Base-by-base conservation (phyloP, 2,797 vertebrate species). In the Epinephelus malabaricus region DNA sequence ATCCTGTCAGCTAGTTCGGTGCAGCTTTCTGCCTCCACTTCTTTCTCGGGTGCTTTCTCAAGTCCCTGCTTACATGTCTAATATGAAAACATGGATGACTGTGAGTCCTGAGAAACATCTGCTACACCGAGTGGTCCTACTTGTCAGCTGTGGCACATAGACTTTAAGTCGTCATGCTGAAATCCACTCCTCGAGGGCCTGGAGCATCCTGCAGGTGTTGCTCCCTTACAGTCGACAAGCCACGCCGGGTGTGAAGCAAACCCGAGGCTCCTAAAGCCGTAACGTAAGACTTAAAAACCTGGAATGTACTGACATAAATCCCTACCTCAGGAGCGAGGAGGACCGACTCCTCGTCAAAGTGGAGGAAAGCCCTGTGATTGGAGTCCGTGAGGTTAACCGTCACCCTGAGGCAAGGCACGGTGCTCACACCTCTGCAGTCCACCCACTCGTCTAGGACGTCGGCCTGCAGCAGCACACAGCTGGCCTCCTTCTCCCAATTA, bases 281-380 rank as follows among this genome's bases (percentile, higher is more conserved):
- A 18, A 50, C 55, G 14, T 54, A 18, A 56, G 65, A 69, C 27
- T 10, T 19, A n/a, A 67, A 34, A 81, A 72, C 50, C 58, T 63
- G 17, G 54, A 84, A 50, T 45, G 61, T 21, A 53, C 11, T 11
- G 45, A n/a, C 51, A 38, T n/a, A 30, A 67, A 45, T 47, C 38
- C 79, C 60, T 94, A 97, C 96, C 95, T 97, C 92, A n/a, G 92
- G 86, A 58, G 85, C 86, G 6, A 88, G 85, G 73, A 95, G 86
- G 51, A 95, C 73, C 0, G 93, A 90, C 45, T 96, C 95, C 75
- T 97, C 96, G 25, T 97, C 94, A 6, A 94, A 94, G 86, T 94
- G 95, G 17, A 97, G 94, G 11, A 90, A 82, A 55, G 88, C 89
- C 25, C 74, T 91, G 79, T 90, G 91, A 38, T 92, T 90, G 54